Base-by-base conservation (phyloP, 2,797 vertebrate species). In the Orientallactaga sibirica region DNA sequence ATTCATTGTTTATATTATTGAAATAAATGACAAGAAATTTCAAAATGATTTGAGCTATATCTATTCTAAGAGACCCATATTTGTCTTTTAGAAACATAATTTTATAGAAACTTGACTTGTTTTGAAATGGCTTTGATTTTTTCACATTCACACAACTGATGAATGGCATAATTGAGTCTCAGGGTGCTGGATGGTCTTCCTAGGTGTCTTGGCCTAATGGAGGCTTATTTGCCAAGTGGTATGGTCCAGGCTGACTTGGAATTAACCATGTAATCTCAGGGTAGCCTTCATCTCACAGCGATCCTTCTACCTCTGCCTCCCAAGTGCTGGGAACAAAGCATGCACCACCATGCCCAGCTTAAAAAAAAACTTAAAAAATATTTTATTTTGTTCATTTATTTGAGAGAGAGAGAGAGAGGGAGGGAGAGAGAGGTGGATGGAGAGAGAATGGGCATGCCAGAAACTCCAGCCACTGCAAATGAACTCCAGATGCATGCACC, bases 21-120 rank as follows among this genome's bases (percentile, higher is more conserved):
- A 89, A 92, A 82, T 48, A 66, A 70, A 27, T 16, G 25, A 68
- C 22, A 86, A 25, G 37, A 55, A 52, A 73, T 62, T 66, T 92
- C 48, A 71, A 73, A 14, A 55, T 58, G 87, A 25, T 81, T 66
- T 71, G 43, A 76, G 1, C 16, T 91, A 48, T 25, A 83, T 83
- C 1, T 70, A 43, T 5, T 75, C 25, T 25, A 66, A 52, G 29
- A 86, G 22, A 11, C 76, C 48, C 19, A 15, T 55, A 62, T 80
- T 48, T 18, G 29, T 86, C 3, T 79, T 74, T 91, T 61, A 86
- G 4, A 86, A 88, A 70, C 92, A 64, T 29, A 67, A 48, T 70
- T 82, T 88, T 80, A 58, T 2, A 61, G 48, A 86, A 64, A 43
- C 64, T 92, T 86, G 43, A 67, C 48, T 94, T 55, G n/a, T 29